These are phyloP conservation scores for Orius insidiosus DNA, from an alignment of 1,140 invertebrate genomes.

Conservation along the genomic window DNA sequence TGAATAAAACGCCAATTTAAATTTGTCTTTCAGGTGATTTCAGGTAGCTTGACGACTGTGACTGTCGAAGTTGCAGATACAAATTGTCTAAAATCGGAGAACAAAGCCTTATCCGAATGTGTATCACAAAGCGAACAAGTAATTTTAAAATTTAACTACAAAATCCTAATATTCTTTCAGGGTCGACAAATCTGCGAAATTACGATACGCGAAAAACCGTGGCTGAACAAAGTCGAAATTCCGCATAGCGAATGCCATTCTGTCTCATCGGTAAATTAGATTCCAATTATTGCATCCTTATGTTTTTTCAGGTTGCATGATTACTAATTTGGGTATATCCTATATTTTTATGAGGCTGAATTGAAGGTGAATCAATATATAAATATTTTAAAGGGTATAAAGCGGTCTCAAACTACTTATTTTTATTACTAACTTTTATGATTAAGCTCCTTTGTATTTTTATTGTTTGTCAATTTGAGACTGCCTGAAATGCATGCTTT, in stretches of 20 bases:
- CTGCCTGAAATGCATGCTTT: no score
- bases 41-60: constrained; percentile 9
- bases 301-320: no score
- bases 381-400: no score
- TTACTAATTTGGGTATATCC: no score
- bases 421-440: no score
- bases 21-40: constrained; percentile 6
- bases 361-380: no score
- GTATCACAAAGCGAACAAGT: not conserved
- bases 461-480: no score
- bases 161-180: constrained; percentile 12
- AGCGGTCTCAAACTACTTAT: no score
- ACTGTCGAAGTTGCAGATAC: constrained; percentile 11
- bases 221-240: constrained; percentile 33
- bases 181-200: constrained; percentile 30
- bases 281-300: no score
- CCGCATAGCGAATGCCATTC: constrained; percentile 15
- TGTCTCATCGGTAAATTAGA: constrained; percentile 15
- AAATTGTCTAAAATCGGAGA: constrained; percentile 12
- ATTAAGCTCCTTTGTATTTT: no score
- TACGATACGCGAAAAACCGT: constrained; percentile 38
- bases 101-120: constrained; percentile 1
- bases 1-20: no score
- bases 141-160: not conserved
- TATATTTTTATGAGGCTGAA: no score